Evolutionary conservation across 2,113 vertebrate species (phyloP).

Genomic region (Melanocharis versteri): DNA sequence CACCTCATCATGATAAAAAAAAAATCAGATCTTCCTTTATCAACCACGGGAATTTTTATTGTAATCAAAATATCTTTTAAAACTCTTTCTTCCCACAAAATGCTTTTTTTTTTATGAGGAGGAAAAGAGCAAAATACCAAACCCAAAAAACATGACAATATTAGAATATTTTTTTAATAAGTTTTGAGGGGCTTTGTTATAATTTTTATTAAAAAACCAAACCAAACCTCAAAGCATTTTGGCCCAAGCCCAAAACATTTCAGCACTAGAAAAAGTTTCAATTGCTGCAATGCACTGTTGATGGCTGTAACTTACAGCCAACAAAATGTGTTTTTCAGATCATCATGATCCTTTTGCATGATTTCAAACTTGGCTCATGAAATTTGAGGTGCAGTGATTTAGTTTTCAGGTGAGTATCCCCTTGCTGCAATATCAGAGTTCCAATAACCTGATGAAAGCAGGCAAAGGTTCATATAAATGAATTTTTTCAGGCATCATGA

Average conservation of each 20-base stretch:
- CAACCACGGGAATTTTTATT: not conserved
- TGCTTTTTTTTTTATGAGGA: not conserved
- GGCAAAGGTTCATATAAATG: not conserved
- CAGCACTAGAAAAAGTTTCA: not conserved
- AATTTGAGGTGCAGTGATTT: not conserved
- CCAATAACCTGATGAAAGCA: not conserved
- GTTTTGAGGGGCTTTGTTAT: not conserved
- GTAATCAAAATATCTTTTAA: not conserved
- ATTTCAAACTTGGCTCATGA: not conserved
- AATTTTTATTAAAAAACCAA: not conserved
- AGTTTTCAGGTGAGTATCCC: not conserved
- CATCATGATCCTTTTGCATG: not conserved
- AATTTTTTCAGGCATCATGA: not conserved
- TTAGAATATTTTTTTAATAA: not conserved
- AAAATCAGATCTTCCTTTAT: not conserved
- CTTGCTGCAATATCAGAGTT: not conserved
- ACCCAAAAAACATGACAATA: not conserved
- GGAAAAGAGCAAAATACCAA: not conserved
- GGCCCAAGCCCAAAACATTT: not conserved
- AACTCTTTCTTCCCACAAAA: not conserved
- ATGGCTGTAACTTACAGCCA: not conserved
- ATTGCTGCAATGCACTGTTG: not conserved
- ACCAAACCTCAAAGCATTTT: not conserved
- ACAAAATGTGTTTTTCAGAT: not conserved
- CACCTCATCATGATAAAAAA: not conserved